Conservation (phyloP, 1,140 invertebrate genomes). For the Medauroidea extradentata region DNA sequence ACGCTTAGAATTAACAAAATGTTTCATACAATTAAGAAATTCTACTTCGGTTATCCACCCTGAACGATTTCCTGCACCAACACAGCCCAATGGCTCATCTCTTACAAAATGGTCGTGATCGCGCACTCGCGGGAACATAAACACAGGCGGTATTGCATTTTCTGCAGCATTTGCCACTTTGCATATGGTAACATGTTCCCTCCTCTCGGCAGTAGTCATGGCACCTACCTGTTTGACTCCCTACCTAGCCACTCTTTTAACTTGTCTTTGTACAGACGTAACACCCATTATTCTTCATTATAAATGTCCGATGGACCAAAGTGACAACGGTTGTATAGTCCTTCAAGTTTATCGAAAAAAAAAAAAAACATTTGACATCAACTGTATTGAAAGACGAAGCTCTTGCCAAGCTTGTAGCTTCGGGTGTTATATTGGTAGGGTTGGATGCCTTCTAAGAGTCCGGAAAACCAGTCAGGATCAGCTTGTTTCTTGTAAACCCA, state of each 20-base stretch:
- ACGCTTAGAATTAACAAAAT: too few species aligned
- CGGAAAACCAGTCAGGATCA: conserved; percentile 39
- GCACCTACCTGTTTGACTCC: conserved; percentile 38
- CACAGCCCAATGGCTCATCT: too few species aligned
- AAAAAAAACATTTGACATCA: background rate
- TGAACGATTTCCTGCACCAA: too few species aligned
- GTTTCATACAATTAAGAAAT: too few species aligned
- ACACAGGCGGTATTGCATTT: too few species aligned
- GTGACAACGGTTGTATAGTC: background rate
- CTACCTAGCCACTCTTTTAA: conserved; percentile 32
- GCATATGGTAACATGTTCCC: too few species aligned
- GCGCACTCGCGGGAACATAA: too few species aligned
- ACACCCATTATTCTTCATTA: conserved; percentile 44
- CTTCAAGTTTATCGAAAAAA: conserved; percentile 5
- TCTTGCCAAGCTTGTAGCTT: background rate
- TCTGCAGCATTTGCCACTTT: too few species aligned
- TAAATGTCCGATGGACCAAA: conserved; percentile 23
- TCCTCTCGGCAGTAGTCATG: conserved; percentile 32
- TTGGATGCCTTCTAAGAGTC: conserved; percentile 40
- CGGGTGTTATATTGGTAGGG: conserved; percentile 35
- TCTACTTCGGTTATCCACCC: too few species aligned
- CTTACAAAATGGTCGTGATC: too few species aligned
- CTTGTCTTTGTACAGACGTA: conserved; percentile 35
- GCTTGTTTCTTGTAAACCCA: conserved; percentile 24
- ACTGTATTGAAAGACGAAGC: background rate